A percentile compares a stretch with the other conserved stretches of the same genome.
Conservation (phyloP, 2,113 vertebrate genomes). For the Phalacrocorax carbo region DNA sequence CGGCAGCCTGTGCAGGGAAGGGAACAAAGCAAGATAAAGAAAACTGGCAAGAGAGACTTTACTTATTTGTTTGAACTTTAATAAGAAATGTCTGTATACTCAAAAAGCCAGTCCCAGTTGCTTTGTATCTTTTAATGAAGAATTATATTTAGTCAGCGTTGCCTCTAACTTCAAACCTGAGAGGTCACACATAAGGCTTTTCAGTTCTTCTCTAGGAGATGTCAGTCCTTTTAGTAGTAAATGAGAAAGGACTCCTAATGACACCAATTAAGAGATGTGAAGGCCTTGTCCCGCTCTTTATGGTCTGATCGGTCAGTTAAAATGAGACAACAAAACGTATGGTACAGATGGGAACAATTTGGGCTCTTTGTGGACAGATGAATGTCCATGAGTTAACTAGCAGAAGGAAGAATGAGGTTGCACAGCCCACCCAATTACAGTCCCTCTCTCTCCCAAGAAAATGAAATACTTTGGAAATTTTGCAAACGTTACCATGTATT, state of each 20-base stretch:
- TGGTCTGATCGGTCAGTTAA: conserved; percentile 38
- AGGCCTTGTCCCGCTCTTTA: neutral
- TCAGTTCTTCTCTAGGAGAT: neutral
- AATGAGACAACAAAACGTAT: conserved; percentile 31
- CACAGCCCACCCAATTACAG: conserved; percentile 7
- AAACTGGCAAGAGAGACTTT: neutral
- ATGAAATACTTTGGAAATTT: neutral
- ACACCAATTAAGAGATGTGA: conserved; percentile 33
- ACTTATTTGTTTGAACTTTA: neutral
- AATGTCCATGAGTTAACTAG: neutral
- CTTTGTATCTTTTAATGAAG: neutral
- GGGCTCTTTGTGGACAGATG: conserved; percentile 37
- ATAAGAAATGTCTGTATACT: neutral
- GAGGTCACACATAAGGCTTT: neutral
- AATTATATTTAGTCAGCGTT: neutral
- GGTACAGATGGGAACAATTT: neutral
- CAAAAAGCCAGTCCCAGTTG: neutral
- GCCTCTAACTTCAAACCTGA: neutral
- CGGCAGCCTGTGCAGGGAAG: neutral
- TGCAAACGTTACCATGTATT: neutral
- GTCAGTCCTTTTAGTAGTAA: neutral
- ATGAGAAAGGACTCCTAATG: conserved; percentile 33
- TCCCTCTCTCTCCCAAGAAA: neutral
- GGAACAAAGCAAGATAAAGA: neutral
- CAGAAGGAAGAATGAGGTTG: neutral